phyloP scores from a whole-genome alignment of 1,140 invertebrate genomes.

The Tigriopus japonicus region DNA sequence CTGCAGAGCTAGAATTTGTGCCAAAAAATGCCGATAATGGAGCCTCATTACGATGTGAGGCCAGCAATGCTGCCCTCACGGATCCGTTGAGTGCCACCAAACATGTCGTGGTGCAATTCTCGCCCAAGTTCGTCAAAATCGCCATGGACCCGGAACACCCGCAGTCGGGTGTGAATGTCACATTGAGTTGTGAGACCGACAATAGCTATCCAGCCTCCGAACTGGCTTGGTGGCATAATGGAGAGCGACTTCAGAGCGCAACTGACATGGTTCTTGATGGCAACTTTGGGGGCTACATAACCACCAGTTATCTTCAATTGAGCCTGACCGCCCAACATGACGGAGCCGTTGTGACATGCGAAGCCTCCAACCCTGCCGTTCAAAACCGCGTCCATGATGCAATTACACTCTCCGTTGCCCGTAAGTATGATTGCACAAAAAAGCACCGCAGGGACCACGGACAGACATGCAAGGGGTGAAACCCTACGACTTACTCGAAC shows the following conservation, averaged over 20 bases:
- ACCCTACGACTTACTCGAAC: too few relatives aligned
- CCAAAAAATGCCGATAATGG: conserved; percentile 78
- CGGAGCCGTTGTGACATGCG: conserved; percentile 5
- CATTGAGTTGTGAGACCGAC: conserved; percentile 62
- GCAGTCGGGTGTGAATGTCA: conserved; percentile 62
- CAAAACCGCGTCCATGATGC: conserved; percentile 5
- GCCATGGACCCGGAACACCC: conserved; percentile 38
- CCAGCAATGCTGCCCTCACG: conserved; percentile 60
- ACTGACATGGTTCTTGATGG: conserved; percentile 30
- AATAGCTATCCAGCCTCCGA: conserved; percentile 77
- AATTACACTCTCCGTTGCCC: conserved; percentile 5
- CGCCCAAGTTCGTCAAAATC: conserved; percentile 10
- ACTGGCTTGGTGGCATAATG: conserved; percentile 42
- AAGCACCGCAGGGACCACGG: too few relatives aligned
- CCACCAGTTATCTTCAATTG: conserved; percentile 2
- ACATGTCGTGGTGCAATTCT: conserved; percentile 6
- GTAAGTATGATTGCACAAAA: conserved; percentile 9
- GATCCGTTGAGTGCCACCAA: not conserved
- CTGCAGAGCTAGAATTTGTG: conserved; percentile 59
- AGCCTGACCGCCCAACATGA: conserved; percentile 2
- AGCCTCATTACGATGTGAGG: conserved; percentile 74
- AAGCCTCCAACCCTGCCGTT: not conserved
- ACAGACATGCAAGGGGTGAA: too few relatives aligned
- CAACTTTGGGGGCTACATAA: not conserved
- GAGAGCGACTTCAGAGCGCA: conserved; percentile 34